phyloP scores from a whole-genome alignment of 2,888 invertebrate species.

The Bursaphelenchus okinawaensis region DNA sequence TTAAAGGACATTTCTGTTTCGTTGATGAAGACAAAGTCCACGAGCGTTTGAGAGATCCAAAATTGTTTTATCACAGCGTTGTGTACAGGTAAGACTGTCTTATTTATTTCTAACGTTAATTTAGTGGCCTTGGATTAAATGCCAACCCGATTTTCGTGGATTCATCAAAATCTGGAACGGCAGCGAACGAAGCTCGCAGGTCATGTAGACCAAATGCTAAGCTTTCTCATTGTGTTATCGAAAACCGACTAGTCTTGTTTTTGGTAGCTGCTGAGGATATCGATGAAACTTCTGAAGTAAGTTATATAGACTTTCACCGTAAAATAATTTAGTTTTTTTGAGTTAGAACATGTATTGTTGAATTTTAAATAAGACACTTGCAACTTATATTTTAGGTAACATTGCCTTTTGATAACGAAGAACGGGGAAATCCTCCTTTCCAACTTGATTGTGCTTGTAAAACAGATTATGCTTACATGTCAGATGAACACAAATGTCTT shows the following conservation, averaged over 20 bases:
- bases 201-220: conserved; percentile 24
- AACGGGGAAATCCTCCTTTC: not conserved
- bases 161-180: not conserved
- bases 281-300: conserved; percentile 6
- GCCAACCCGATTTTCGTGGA: not conserved
- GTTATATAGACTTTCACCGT: no score
- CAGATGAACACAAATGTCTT: not conserved
- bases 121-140: not conserved
- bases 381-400: not conserved
- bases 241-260: conserved; percentile 5
- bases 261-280: conserved; percentile 6
- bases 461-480: not conserved
- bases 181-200: conserved; percentile 7
- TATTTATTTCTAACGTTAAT: not conserved
- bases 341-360: no score
- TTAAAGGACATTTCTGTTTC: not conserved
- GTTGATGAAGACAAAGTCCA: not conserved
- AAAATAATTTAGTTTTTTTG: no score
- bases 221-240: conserved; percentile 3
- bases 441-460: not conserved
- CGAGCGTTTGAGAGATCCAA: not conserved
- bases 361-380: not conserved
- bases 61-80: not conserved
- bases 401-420: not conserved
- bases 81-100: not conserved